Base-by-base conservation (phyloP, 37 sponge, comb jelly and placozoan genomes). In the Spongia lamella region DNA sequence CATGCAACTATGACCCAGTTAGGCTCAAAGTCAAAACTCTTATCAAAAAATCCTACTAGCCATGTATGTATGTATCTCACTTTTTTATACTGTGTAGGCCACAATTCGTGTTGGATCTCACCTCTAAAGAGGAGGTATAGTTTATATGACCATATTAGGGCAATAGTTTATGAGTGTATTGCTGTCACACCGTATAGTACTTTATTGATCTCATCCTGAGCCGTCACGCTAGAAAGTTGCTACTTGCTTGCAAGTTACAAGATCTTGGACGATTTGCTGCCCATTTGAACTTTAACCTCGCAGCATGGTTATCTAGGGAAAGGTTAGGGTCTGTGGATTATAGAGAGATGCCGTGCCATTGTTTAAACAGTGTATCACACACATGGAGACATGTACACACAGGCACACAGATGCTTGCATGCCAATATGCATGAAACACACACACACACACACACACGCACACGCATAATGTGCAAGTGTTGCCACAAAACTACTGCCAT, bases 241-340 rank as follows among this genome's bases (percentile, higher is more conserved):
- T 96, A 1, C 61, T 82, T 0, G 60, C 76, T 0, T 73, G 63
- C 0, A 47, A 76, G 5, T 62, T 96, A 51, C 34, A 77, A 32
- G 90, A 96, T 21, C 73, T 96, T n/a, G 96, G 94, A 1, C 56
- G 66, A 52, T 92, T 96, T 60, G 80, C 88, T 15, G 90, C 96
- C 55, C 65, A 89, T n/a, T 53, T 96, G 30, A 85, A 96, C 52
- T 96, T 96, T 59, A 50, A 73, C 50, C 68, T 96, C 16, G 35
- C 36, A 20, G 54, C 56, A 17, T 96, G 96, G 96, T 57, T 96
- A 33, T 70, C 67, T 7, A 92, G 82, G 39, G 96, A 96, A 68
- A 79, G 91, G 83, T 92, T 27, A 13, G 72, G 1, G 76, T 87
- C 26, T 34, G 62, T 61, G 62, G n/a, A 9, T 22, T 61, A 31